These are phyloP conservation scores for Amphiduros pacificus DNA, from an alignment of 2,888 invertebrate species.

Conservation along the genomic window DNA sequence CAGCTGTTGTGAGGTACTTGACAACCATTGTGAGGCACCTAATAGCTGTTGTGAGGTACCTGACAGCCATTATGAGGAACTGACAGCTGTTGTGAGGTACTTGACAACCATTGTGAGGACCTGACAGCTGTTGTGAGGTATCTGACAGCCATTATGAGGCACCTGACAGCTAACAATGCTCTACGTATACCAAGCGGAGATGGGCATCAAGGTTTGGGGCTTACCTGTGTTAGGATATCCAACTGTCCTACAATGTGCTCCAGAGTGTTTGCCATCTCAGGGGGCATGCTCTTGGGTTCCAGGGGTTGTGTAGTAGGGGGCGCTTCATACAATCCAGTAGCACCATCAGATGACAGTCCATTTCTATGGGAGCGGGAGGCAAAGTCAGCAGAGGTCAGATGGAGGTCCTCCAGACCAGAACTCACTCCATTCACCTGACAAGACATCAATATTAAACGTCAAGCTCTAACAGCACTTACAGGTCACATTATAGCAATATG, in stretches of 20 bases:
- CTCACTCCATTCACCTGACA: background rate
- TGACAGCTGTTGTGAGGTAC: too few relatives aligned
- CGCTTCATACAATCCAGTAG: slow-evolving; percentile 8
- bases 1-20: too few relatives aligned
- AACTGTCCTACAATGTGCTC: slow-evolving; percentile 59
- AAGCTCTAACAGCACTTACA: too few relatives aligned
- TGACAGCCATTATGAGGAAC: too few relatives aligned
- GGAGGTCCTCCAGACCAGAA: slow-evolving; percentile 20
- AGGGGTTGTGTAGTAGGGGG: slow-evolving; percentile 38
- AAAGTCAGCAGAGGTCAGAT: slow-evolving; percentile 27
- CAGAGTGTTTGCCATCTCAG: slow-evolving; percentile 50
- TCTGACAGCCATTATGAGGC: too few relatives aligned
- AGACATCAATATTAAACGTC: too few relatives aligned
- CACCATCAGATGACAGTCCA: background rate
- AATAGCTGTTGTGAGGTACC: too few relatives aligned
- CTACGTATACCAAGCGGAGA: background rate
- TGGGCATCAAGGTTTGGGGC: background rate
- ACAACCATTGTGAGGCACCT: too few relatives aligned
- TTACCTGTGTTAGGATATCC: slow-evolving; percentile 59
- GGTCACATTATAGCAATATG: too few relatives aligned
- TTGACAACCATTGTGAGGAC: too few relatives aligned
- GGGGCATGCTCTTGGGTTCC: slow-evolving; percentile 41
- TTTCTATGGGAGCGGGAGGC: slow-evolving; percentile 3
- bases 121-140: too few relatives aligned
- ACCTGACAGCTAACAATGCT: too few relatives aligned